These are phyloP conservation scores for Cheilosia grossa DNA, from an alignment of 2,888 invertebrate genomes.

Conservation along the genomic window DNA sequence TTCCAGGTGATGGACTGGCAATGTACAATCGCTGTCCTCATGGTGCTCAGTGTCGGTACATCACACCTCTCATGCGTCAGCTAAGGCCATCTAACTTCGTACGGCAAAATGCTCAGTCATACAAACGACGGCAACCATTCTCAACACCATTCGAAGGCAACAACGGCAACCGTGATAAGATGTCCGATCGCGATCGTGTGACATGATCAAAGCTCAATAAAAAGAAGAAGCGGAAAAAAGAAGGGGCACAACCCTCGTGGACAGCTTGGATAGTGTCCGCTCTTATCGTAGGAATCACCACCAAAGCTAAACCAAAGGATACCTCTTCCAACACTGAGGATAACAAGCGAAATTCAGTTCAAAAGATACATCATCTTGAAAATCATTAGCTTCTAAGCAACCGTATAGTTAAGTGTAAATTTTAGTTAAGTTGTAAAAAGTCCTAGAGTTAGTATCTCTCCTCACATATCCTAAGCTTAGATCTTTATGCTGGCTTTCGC, in stretches of 20 bases:
- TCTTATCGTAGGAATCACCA: constrained; percentile 22
- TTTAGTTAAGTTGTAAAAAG: constrained; percentile 42
- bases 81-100: constrained; percentile 25
- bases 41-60: constrained; percentile 29
- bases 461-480: constrained; percentile 59
- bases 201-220: constrained; percentile 69
- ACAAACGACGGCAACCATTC: constrained; percentile 29
- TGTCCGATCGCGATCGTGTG: constrained; percentile 74
- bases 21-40: constrained; percentile 21
- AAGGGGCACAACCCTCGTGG: constrained; percentile 33
- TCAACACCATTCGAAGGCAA: constrained; percentile 21
- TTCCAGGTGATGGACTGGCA: constrained; percentile 35
- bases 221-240: constrained; percentile 42
- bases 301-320: constrained; percentile 8
- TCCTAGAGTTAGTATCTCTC: constrained; percentile 34
- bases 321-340: constrained; percentile 13
- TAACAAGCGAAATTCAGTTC: constrained; percentile 17
- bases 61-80: constrained; percentile 42
- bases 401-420: constrained; percentile 45
- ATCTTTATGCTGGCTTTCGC: constrained; percentile 64
- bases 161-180: constrained; percentile 64
- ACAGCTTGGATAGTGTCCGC: constrained; percentile 53
- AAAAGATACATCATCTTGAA: constrained; percentile 37
- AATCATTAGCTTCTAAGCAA: constrained; percentile 35
- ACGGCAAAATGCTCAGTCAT: constrained; percentile 47